Conservation (phyloP, 2,888 invertebrate genomes). For the Toxonevra muliebris region DNA sequence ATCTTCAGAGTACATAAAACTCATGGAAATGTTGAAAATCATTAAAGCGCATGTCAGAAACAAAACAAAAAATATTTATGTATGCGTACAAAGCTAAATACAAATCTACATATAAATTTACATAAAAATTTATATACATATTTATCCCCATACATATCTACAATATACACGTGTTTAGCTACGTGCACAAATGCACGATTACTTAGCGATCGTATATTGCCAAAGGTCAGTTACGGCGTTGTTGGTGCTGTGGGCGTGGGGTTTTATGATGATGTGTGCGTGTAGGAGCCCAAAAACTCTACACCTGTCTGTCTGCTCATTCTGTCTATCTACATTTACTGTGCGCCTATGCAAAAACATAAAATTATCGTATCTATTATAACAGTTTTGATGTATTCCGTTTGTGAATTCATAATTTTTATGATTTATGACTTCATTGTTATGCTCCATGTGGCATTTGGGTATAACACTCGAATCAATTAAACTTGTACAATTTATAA, state of each 20-base stretch:
- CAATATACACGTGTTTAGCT: too few relatives aligned
- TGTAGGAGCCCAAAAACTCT: too few relatives aligned
- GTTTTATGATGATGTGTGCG: too few relatives aligned
- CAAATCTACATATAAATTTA: neutral
- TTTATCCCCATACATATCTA: too few relatives aligned
- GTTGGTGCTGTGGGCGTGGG: too few relatives aligned
- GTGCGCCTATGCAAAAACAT: conserved; percentile 20
- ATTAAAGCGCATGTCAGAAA: too few relatives aligned
- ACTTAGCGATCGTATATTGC: too few relatives aligned
- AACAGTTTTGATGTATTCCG: conserved; percentile 27
- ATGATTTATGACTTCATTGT: conserved; percentile 18
- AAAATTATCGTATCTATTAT: conserved; percentile 18
- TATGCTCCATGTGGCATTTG: neutral
- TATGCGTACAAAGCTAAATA: neutral
- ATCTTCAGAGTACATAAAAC: too few relatives aligned
- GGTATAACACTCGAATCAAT: neutral
- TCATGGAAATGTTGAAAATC: too few relatives aligned
- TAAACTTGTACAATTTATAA: too few relatives aligned
- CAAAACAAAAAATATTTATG: neutral
- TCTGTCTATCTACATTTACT: neutral
- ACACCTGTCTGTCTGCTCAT: neutral
- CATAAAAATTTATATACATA: neutral
- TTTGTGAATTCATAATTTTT: neutral
- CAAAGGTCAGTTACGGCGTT: too few relatives aligned
- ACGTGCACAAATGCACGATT: too few relatives aligned